Percentiles rank a stretch among this genome's conserved stretches.
These are phyloP conservation scores for Drosophila mimica DNA, from an alignment of 2,888 invertebrate species.

Conservation along the genomic window DNA sequence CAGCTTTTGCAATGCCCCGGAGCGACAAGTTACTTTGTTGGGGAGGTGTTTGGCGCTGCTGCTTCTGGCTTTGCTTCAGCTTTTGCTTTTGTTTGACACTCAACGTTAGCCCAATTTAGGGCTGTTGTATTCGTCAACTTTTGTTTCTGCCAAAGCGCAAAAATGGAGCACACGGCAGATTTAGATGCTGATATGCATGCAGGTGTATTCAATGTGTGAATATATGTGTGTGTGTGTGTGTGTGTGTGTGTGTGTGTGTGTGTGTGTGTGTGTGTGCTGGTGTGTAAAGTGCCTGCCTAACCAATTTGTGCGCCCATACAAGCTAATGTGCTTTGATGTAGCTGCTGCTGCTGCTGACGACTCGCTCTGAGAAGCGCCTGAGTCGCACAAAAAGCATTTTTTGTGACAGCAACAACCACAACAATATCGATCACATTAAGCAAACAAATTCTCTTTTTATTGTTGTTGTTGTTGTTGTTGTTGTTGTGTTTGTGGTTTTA, in stretches of 20 bases:
- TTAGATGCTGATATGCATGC: constrained; percentile 68
- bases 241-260: constrained; percentile 43
- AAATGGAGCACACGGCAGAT: constrained; percentile 76
- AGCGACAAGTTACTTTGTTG: constrained; percentile 57
- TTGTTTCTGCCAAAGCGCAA: constrained; percentile 52
- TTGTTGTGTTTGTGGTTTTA: constrained; percentile 32
- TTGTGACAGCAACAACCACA: constrained; percentile 37
- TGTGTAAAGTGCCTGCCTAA: constrained; percentile 71
- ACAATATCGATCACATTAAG: constrained; percentile 72
- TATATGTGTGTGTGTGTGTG: constrained; percentile 43
- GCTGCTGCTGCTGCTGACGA: constrained; percentile 56
- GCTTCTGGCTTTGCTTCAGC: constrained; percentile 28
- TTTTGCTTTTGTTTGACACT: constrained; percentile 58
- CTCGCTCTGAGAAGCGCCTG: constrained; percentile 38
- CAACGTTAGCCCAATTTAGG: constrained; percentile 71
- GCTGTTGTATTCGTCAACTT: constrained; percentile 64
- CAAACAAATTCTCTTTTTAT: constrained; percentile 55
- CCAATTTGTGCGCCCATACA: constrained; percentile 75
- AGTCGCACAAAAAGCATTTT: constrained; percentile 44
- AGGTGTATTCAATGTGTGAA: constrained; percentile 21
- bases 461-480: constrained; percentile 20
- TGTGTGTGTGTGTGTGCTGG: constrained; percentile 40
- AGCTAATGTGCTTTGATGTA: constrained; percentile 78
- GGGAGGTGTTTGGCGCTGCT: background rate
- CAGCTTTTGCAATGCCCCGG: constrained; percentile 63